Conservation (phyloP, 2,797 vertebrate genomes). For the Kryptolebias ocellatus region DNA sequence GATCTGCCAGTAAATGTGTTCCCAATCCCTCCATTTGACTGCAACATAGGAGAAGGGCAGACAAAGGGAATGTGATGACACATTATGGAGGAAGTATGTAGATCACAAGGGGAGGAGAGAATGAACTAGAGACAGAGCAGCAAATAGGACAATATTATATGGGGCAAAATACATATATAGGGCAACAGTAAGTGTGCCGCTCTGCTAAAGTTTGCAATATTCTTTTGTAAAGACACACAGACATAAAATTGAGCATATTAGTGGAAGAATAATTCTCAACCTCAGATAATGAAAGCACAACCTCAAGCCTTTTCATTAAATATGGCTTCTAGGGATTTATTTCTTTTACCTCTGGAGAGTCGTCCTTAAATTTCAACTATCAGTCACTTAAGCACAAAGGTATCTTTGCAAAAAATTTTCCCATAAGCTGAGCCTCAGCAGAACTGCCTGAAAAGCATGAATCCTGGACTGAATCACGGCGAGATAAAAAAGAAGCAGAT, state of each 20-base stretch:
- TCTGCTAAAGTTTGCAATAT: slow-evolving; percentile 42
- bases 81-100: slow-evolving; percentile 49
- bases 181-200: slow-evolving; percentile 50
- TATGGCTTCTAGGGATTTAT: slow-evolving; percentile 4
- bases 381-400: slow-evolving; percentile 1
- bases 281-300: slow-evolving; percentile 18
- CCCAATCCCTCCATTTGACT: slow-evolving; percentile 46
- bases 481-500: slow-evolving; percentile 38
- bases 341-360: not conserved
- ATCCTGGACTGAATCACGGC: slow-evolving; percentile 3
- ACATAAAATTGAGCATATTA: not conserved
- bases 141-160: slow-evolving; percentile 69
- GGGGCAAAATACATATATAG: slow-evolving; percentile 69
- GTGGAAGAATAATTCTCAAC: slow-evolving; percentile 1
- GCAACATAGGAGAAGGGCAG: slow-evolving; percentile 22
- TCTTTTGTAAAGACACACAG: slow-evolving; percentile 30
- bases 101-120: slow-evolving; percentile 38
- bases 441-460: not conserved
- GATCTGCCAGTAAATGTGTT: slow-evolving; percentile 55
- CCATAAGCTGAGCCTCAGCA: not conserved
- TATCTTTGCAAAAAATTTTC: not conserved
- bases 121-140: slow-evolving; percentile 46
- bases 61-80: slow-evolving; percentile 37
- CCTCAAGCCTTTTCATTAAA: slow-evolving; percentile 17
- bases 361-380: slow-evolving; percentile 14